phyloP scores from a whole-genome alignment of 1,140 invertebrate genomes.

The Drosophila triauraria region DNA sequence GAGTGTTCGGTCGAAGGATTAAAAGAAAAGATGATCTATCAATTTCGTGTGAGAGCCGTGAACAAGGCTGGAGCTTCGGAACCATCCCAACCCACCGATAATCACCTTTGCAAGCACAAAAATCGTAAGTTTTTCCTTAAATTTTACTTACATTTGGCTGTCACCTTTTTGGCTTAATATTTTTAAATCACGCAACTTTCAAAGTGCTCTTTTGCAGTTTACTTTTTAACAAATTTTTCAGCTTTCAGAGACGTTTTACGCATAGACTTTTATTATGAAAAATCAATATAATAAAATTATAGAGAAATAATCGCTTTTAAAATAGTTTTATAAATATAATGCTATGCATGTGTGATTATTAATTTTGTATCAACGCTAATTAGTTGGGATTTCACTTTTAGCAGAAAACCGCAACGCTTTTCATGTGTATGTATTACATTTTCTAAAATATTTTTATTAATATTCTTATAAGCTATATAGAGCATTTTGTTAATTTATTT shows the following conservation, averaged over 20 bases:
- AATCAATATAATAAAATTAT: not conserved
- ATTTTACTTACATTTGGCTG: not conserved
- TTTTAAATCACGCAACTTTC: slow-evolving; percentile 8
- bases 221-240: not conserved
- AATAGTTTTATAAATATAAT: not conserved
- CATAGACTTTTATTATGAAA: not conserved
- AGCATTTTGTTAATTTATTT: slow-evolving; percentile 44
- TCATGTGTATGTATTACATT: slow-evolving; percentile 42
- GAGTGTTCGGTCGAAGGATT: slow-evolving; percentile 94
- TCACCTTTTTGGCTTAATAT: slow-evolving; percentile 67
- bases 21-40: slow-evolving; percentile 97
- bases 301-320: not conserved
- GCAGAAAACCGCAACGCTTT: slow-evolving; percentile 32
- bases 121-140: slow-evolving; percentile 91
- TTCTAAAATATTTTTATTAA: not conserved
- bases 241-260: not conserved
- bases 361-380: not conserved
- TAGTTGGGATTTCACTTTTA: slow-evolving; percentile 22
- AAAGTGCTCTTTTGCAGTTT: not conserved
- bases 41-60: slow-evolving; percentile 95
- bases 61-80: slow-evolving; percentile 95
- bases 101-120: slow-evolving; percentile 96
- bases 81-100: slow-evolving; percentile 96
- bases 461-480: not conserved
- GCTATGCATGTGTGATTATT: slow-evolving; percentile 7